Evolutionary conservation across 2,888 invertebrate species (phyloP), one percentile per base, ranked within the genome.

Genomic region (Callyntrura sp.): DNA sequence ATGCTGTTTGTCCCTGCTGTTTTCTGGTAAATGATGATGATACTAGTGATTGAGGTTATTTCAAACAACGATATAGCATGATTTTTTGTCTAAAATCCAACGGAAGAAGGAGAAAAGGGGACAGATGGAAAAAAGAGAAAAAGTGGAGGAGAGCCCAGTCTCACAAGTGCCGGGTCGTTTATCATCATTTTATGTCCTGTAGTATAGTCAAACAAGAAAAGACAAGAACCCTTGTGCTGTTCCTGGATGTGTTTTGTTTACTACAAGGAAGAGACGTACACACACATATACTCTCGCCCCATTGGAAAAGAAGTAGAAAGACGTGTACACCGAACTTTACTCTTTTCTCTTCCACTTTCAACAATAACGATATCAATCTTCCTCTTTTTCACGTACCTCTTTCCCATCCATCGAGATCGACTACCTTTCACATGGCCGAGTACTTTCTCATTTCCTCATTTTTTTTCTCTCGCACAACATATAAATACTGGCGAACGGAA

Each of bases 161-260:
- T 70, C 70, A 70, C 45, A 70, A 70, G 70, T 70, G 70, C 70
- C 45, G 43, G 45, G 70, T 70, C 70, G 70, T 70, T 70, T 70
- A 70, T 70, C 70, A 70, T 70, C 70, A 70, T 70, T 70, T 70
- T 20, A 45, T 70, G 20, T 70, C 45, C 17, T 45, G 45, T 45
- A 45, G 45, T 70, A 20, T 70, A 70, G 70, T 70, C 70, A 45
- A 70, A 70, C 70, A 70, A 70, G 70, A 43, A 14, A n/a, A 70
- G 45, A 17, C 17, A 45, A 70, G 70, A 20, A 45, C 70, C 45
- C 70, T 70, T 68, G 62, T 62, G 55, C 12, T 35, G 28, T 68
- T 4, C 17, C 14, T 8, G 14, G 4, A n/a, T n/a, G 3, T 35
- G 28, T n/a, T 68, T 4, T 68, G 28, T 9, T n/a, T 0, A 28